A percentile compares a stretch with the other conserved stretches of the same genome.
Conservation (phyloP, 1,140 invertebrate genomes). For the Meloidogyne hapla region DNA sequence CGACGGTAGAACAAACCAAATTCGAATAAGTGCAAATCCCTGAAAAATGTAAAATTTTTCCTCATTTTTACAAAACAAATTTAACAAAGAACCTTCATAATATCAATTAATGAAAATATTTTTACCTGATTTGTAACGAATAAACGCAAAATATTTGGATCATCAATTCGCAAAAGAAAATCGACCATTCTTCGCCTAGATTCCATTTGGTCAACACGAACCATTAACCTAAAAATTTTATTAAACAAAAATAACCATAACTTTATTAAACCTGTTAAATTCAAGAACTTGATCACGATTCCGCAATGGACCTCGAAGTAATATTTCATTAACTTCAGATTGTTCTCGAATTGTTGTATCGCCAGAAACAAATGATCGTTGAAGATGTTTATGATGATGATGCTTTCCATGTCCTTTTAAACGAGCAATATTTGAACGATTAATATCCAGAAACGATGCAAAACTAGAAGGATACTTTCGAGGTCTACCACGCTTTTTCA, state of each 20-base stretch:
- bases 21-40: conserved; percentile 32
- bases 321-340: conserved; percentile 38
- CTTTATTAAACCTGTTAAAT: conserved; percentile 35
- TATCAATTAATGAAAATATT: too few relatives aligned
- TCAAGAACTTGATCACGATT: conserved; percentile 39
- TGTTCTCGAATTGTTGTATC: conserved; percentile 28
- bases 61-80: background rate
- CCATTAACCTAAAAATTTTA: conserved; percentile 32
- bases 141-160: conserved; percentile 33
- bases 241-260: background rate
- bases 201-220: conserved; percentile 39
- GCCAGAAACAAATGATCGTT: background rate
- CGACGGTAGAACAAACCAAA: conserved; percentile 35
- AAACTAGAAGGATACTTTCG: background rate
- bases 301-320: conserved; percentile 27
- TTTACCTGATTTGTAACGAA: conserved; percentile 36
- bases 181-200: conserved; percentile 32
- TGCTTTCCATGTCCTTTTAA: background rate
- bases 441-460: background rate
- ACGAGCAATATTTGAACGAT: background rate
- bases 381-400: background rate
- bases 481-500: background rate
- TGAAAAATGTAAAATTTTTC: background rate
- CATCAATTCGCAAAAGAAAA: conserved; percentile 31
- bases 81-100: too few relatives aligned